phyloP scores from a whole-genome alignment of 2,113 vertebrate genomes.

The Epinephelus fuscoguttatus region DNA sequence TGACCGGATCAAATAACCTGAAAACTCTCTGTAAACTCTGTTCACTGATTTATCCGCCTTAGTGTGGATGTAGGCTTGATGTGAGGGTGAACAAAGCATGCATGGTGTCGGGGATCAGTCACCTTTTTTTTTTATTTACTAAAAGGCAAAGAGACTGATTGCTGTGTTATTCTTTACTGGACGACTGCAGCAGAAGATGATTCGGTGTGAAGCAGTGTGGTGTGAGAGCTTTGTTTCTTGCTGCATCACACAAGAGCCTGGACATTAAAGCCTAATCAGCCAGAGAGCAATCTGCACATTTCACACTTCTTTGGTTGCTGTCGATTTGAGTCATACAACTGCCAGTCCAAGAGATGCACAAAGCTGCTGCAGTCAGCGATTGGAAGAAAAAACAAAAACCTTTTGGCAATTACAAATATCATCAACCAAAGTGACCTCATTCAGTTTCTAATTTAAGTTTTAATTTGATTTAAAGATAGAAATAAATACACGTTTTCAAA shows the following conservation, averaged over 20 bases:
- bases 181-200: background rate
- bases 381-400: background rate
- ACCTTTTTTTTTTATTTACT: background rate
- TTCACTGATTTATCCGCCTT: background rate
- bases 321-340: conserved; percentile 37
- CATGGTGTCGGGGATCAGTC: background rate
- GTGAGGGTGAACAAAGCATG: background rate
- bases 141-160: background rate
- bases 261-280: conserved; percentile 33
- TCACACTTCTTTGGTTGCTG: conserved; percentile 32
- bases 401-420: background rate
- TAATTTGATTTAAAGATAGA: background rate
- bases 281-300: conserved; percentile 41
- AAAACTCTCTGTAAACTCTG: background rate
- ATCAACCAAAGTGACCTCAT: background rate
- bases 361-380: conserved; percentile 12
- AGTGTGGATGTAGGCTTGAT: background rate
- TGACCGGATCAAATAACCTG: background rate
- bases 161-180: background rate
- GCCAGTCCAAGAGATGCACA: conserved; percentile 22
- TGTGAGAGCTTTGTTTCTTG: conserved; percentile 19
- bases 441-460: background rate
- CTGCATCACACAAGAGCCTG: conserved; percentile 8
- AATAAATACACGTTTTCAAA: background rate
- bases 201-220: background rate